Evolutionary conservation across 2,888 invertebrate species (phyloP), one percentile per base, ranked within the genome.

Genomic region (Trichogramma evanescens): DNA sequence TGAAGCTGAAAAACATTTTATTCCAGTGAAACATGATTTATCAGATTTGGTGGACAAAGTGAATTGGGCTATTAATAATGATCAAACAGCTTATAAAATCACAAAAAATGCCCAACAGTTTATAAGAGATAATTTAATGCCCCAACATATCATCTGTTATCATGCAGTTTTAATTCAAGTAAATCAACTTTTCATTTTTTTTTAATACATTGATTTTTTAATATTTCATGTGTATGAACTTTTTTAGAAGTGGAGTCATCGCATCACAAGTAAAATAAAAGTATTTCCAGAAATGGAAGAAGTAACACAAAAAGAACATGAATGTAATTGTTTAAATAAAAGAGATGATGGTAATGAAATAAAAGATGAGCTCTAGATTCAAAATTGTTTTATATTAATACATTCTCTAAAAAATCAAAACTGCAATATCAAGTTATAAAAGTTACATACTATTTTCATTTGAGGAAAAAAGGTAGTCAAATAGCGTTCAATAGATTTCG

Each of bases 131-230:
- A 82, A 93, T 78, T 82, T 96, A 61, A 78, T 93, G 73, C 94
- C 96, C 0, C 85, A 87, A 65, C 82, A 95, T 75, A 84, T 96
- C 51, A 86, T 91, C 74, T 96, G 96, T 74, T 96, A 96, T 74
- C 89, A 96, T 78, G 86, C 87, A 55, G 80, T 85, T 56, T 79
- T 91, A 50, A 83, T 91, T 64, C 78, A 84, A 74, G 87, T 86
- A 72, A 74, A 66, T 65, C 44, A 10, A 26, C 54, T 43, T 46
- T 45, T 46, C 8, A 49, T 48, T 26, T 40, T 50, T 46, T 7
- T 5, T 13, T 8, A 44, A 53, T 39, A 13, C 38, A 44, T 50
- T 43, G 42, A 50, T 42, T 13, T 44, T 40, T 49, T 46, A 42
- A 52, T 50, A 49, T 10, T 13, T 41, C 41, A 26, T 26, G 26